Evolutionary conservation across 2,113 vertebrate genomes (phyloP), one percentile per base, ranked within the genome.

Genomic region (Oceanodroma tethys): DNA sequence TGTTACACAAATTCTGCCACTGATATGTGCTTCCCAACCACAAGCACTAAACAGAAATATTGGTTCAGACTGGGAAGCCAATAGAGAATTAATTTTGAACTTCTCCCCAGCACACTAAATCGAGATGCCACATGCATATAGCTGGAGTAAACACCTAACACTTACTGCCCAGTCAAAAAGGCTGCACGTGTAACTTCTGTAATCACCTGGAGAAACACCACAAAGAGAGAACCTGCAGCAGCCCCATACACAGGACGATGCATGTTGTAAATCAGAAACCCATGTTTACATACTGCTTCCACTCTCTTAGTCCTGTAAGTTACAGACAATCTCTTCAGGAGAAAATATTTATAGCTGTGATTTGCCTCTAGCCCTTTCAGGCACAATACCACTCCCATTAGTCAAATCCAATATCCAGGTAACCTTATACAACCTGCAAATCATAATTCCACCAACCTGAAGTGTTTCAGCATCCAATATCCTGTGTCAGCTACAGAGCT

Each of bases 401-500:
- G 85, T 88, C 86, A 96, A 94, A 93, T 81, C 66, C 50, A 92
- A 81, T 32, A 94, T 80, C 74, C 70, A 87, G 29, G 70, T 95
- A 87, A 95, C 62, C 42, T 92, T 72, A 94, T 43, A 86, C 63
- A 95, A 94, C 75, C 81, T 82, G 95, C 70, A 91, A 95, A 93
- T 70, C 50, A 15, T 79, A 88, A 95, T 90, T 95, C 94, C 66
- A 81, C 83, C 94, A 95, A 93, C 56, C 52, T 73, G 81, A 94
- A 96, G 79, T 59, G 66, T 88, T 95, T 92, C 94, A 89, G 59
- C 81, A 95, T 91, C 78, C 93, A 95, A 93, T 78, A 95, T 80
- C 81, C 75, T 81, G 22, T 86, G 43, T 94, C 86, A 80, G 68
- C 85, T 75, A 82, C 16, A 81, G 71, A 79, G 67, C 95, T 95